Percentiles rank a stretch among this genome's conserved stretches.
phyloP scores from a whole-genome alignment of 2,888 invertebrate genomes.

The Choristoneura rosaceana region DNA sequence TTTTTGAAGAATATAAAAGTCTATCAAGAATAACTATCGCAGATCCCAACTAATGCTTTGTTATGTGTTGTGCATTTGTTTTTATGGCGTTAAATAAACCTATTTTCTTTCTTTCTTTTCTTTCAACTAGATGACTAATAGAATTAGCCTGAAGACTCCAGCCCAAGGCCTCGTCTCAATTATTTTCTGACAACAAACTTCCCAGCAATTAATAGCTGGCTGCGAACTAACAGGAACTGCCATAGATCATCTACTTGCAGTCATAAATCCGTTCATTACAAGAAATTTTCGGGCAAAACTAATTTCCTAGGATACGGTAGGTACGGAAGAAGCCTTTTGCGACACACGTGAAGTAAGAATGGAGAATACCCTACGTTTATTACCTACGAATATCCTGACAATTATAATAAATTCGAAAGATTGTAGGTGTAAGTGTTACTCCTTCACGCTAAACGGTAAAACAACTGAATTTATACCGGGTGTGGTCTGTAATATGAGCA shows the following conservation, averaged over 20 bases:
- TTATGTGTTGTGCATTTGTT: too few relatives aligned
- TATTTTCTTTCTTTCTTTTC: too few relatives aligned
- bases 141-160: neutral
- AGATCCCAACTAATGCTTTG: too few relatives aligned
- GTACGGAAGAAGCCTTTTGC: conserved; percentile 17
- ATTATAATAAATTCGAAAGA: too few relatives aligned
- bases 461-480: too few relatives aligned
- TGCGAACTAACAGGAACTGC: conserved; percentile 29
- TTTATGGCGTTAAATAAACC: too few relatives aligned
- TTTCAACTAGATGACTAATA: neutral
- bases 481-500: too few relatives aligned
- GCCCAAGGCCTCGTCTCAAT: conserved; percentile 33
- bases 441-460: too few relatives aligned
- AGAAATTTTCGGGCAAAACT: conserved; percentile 41
- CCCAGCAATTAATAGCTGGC: conserved; percentile 34
- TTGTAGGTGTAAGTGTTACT: too few relatives aligned
- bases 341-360: conserved; percentile 14
- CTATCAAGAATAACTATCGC: too few relatives aligned
- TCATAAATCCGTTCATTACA: conserved; percentile 42
- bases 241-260: conserved; percentile 40
- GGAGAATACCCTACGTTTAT: neutral
- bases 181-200: conserved; percentile 28
- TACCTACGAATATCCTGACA: too few relatives aligned
- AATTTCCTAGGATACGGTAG: conserved; percentile 37
- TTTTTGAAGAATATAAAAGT: too few relatives aligned